Evolutionary conservation across 2,797 vertebrate species (phyloP), one percentile per base, ranked within the genome.

Genomic region (Phoebastria nigripes): DNA sequence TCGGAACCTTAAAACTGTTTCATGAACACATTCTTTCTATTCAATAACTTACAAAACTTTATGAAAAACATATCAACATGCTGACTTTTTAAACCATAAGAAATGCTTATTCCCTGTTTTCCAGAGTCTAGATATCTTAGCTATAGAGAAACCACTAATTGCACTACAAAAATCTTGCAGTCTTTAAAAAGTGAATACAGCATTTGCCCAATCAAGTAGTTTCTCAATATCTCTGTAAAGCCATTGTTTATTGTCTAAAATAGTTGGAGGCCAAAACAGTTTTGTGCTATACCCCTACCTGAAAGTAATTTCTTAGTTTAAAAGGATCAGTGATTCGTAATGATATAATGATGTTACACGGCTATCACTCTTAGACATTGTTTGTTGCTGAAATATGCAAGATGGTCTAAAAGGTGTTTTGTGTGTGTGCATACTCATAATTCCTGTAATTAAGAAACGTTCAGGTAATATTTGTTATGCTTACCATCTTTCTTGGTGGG

Each of bases 401-500:
- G 58, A 25, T 71, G n/a, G 7, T 88, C 54, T 85, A 31, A 71
- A 94, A 91, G n/a, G 37, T 24, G 35, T 20, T 85, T 56, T 94
- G 5, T n/a, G 28, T 33, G 56, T 26, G 33, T 35, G 25, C 1
- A 0, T 13, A 24, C 42, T 58, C 19, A 2, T 54, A 58, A 66
- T 46, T 76, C 49, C 39, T 41, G n/a, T 33, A 71, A 70, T 37
- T 87, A 91, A 90, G 74, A 93, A 93, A 86, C 0, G 2, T 35
- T 80, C 54, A 41, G 8, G 47, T 86, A 89, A n/a, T 61, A 42
- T 62, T 87, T 63, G 13, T 46, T 76, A 89, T 39, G 59, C 98
- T 98, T 98, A 98, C 98, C 98, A 78, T 99, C 98, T 98, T 99
- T 99, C 98, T 99, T 99, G 92, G 99, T 99, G 97, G 99, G 99